phyloP scores from a whole-genome alignment of 2,888 invertebrate genomes.

The Galeopsomyia nigrocyanea region DNA sequence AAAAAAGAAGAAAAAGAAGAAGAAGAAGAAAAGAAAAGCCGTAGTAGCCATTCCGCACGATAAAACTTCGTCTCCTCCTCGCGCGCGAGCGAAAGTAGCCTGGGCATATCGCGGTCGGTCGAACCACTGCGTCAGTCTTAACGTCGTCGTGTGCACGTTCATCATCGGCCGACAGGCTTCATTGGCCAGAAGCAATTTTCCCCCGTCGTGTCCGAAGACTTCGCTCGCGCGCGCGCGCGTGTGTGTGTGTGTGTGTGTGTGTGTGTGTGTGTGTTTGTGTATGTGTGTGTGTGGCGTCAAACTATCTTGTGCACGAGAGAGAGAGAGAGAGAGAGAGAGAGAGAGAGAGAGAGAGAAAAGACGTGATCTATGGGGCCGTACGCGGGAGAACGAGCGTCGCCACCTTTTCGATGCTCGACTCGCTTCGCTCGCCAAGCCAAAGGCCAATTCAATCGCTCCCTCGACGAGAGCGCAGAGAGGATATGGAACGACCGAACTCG shows the following conservation, averaged over 20 bases:
- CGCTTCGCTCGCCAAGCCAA: conserved; percentile 43
- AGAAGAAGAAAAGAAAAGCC: conserved; percentile 16
- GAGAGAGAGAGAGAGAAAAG: conserved; percentile 57
- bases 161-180: conserved; percentile 64
- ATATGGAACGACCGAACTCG: too few species aligned
- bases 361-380: conserved; percentile 47
- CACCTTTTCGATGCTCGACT: conserved; percentile 60
- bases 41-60: conserved; percentile 39
- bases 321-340: too few species aligned
- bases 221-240: conserved; percentile 46
- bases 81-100: not conserved
- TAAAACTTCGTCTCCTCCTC: conserved; percentile 52
- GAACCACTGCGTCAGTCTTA: conserved; percentile 61
- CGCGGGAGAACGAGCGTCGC: conserved; percentile 55
- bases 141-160: conserved; percentile 57
- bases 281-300: too few species aligned
- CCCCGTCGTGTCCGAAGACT: conserved; percentile 49
- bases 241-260: conserved; percentile 4
- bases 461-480: conserved; percentile 2
- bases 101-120: not conserved
- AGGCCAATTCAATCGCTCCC: conserved; percentile 55
- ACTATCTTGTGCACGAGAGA: conserved; percentile 54
- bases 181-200: conserved; percentile 62
- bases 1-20: conserved; percentile 13
- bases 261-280: too few species aligned